Percentiles rank a stretch among this genome's conserved stretches.
Evolutionary conservation across 2,113 vertebrate genomes (phyloP).

Genomic region (Strigops habroptila): DNA sequence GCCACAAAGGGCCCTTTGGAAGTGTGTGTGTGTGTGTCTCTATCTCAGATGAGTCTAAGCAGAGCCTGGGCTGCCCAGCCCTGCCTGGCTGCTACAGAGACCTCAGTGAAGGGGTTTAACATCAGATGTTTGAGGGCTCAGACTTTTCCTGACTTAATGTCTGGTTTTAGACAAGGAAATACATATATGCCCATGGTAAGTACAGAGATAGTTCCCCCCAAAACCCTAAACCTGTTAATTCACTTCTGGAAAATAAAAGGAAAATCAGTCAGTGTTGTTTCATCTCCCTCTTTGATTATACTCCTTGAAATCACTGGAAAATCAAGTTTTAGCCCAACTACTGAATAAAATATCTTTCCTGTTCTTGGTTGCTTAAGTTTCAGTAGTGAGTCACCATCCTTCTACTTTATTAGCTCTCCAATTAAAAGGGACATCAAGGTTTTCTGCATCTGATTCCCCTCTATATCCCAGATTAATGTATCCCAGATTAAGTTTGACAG

Average conservation of each 20-base stretch:
- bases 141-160: neutral
- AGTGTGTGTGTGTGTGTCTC: neutral
- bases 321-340: neutral
- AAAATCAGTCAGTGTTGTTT: neutral
- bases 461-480: conserved; percentile 14
- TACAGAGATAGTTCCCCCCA: neutral
- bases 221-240: neutral
- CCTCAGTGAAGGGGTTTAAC: neutral
- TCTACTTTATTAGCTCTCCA: neutral
- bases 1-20: neutral
- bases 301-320: neutral
- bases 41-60: neutral
- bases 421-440: neutral
- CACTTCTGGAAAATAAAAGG: neutral
- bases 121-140: neutral
- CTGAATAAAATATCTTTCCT: neutral
- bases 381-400: neutral
- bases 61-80: neutral
- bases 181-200: neutral
- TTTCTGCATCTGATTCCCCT: neutral
- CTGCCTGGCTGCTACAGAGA: neutral
- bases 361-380: neutral
- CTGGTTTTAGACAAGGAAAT: neutral
- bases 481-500: conserved; percentile 44
- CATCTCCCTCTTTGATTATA: neutral